Evolutionary conservation across 2,113 vertebrate genomes (phyloP), one percentile per base, ranked within the genome.

Genomic region (Scalopus aquaticus): DNA sequence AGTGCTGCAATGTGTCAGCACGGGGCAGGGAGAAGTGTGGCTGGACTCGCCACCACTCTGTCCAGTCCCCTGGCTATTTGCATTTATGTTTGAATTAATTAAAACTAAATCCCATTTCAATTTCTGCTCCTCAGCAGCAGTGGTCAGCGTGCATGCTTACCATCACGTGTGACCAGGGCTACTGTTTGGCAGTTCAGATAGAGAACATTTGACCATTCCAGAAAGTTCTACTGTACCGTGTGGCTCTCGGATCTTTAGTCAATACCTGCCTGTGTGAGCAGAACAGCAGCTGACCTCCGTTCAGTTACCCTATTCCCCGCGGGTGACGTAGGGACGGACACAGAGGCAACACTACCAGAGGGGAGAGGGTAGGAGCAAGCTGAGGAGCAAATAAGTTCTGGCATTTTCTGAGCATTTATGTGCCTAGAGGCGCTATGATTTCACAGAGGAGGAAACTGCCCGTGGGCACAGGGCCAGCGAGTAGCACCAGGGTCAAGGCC

Each of bases 161-260:
- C 5, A 56, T 15, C 78, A 54, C 35, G 0, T 0, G 39, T 1
- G 7, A 2, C 46, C 11, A 8, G 35, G 37, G 51, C 69, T 49
- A 0, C 6, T 2, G 15, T 0, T 0, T 39, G 64, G 26, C 35
- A 46, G 37, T 5, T 16, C 20, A n/a, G 76, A 3, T 1, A 3
- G 0, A 49, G 64, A 28, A 3, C 0, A 0, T 32, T 37, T 5
- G 3, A 0, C n/a, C 44, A 13, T n/a, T 39, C 6, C 46, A 4
- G 62, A 6, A 69, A 13, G 56, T 10, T 28, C 90, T 15, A 0
- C 0, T 2, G 32, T 19, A 4, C 8, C 1, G 26, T 0, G 9
- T 24, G 13, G 30, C 64, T 9, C 37, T 44, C n/a, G n/a, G n/a
- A n/a, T n/a, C n/a, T n/a, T n/a, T n/a, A n/a, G n/a, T n/a, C n/a